Evolutionary conservation across 2,113 vertebrate species (phyloP), one percentile per base, ranked within the genome.

Genomic region (Strix aluco): DNA sequence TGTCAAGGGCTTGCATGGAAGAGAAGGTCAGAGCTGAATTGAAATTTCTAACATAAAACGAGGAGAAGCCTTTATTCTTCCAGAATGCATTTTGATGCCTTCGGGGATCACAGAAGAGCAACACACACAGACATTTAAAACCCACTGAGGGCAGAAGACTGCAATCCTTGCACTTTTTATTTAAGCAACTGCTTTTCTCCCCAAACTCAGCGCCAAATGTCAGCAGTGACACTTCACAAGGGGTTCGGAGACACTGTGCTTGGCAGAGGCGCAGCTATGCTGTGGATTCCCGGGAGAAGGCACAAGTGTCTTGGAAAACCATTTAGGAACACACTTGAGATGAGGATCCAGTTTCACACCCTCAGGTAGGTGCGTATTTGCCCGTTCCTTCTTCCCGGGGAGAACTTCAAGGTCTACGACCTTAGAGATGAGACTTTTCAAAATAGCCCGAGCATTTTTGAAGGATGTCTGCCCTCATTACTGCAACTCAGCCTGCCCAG

Each of bases 171-270:
- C 54, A 23, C 10, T 61, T 74, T 36, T 69, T 55, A 34, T 57
- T 38, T 40, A 42, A 62, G 15, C 42, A 44, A 3, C 25, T 22
- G 77, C n/a, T 92, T 70, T 75, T 34, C 55, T 25, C 15, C 32
- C 32, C 15, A 11, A 12, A 27, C 63, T 55, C 19, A 14, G 62
- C 16, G 47, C 69, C 40, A 23, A 54, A 54, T 5, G 5, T 18
- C 74, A 61, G 46, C 1, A 1, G 67, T 27, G 61, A 63, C 26
- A 21, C 42, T 25, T 81, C 15, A 17, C 42, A 27, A 75, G 11
- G 42, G 13, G 11, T 25, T n/a, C 0, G 1, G 38, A 62, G 47
- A 32, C 47, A 12, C 32, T 10, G 22, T 0, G 6, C 23, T 65
- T 58, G 81, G 81, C 73, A 65, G 65, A 71, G 49, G 73, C 66